phyloP scores from a whole-genome alignment of 1,140 invertebrate species.

The Nasonia longicornis region DNA sequence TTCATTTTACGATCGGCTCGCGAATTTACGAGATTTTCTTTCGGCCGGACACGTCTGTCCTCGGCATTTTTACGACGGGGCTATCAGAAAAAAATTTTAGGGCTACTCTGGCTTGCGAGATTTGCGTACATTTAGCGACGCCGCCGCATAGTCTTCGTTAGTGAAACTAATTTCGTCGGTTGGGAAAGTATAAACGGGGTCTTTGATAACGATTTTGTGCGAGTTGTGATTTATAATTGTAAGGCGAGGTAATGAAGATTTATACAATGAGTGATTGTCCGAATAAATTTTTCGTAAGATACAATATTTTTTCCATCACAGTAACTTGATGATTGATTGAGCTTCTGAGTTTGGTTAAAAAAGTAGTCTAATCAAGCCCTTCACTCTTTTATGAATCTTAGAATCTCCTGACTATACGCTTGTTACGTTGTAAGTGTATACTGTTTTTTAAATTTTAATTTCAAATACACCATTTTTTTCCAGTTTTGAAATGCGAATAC shows the following conservation, averaged over 20 bases:
- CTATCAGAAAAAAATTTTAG: slow-evolving; percentile 17
- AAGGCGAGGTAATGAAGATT: background rate
- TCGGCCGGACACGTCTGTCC: background rate
- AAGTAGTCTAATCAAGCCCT: background rate
- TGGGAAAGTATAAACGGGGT: no score
- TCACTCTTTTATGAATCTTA: no score
- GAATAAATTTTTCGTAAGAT: background rate
- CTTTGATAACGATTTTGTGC: background rate
- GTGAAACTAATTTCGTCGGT: background rate
- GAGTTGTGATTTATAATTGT: background rate
- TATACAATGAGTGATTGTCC: background rate
- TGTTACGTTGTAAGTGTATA: no score
- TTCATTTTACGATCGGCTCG: background rate
- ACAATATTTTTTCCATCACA: background rate
- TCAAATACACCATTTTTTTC: no score
- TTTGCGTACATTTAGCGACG: background rate
- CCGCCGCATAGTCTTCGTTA: background rate
- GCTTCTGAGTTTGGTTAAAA: background rate
- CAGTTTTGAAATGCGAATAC: no score
- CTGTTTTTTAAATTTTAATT: no score
- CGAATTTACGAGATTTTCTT: background rate
- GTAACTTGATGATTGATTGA: background rate
- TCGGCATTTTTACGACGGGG: slow-evolving; percentile 21
- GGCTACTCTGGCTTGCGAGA: background rate
- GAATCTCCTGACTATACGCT: no score